Percentiles rank a stretch among this genome's conserved stretches.
phyloP scores from a whole-genome alignment of 2,797 vertebrate species.

The Sparus aurata region DNA sequence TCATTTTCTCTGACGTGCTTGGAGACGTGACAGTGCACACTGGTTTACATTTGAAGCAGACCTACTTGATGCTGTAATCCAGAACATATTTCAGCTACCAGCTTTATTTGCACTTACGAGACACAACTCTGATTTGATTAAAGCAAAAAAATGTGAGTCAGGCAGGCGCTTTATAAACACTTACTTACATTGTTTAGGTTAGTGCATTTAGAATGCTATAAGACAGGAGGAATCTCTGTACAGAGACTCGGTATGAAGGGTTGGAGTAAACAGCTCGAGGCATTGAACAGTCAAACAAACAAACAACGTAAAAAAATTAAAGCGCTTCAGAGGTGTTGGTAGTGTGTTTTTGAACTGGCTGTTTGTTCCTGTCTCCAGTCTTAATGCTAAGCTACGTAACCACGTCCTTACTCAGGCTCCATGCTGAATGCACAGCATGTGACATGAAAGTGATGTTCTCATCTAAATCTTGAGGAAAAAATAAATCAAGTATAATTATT shows the following conservation, averaged over 20 bases:
- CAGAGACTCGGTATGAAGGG: background rate
- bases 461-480: background rate
- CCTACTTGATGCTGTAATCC: slow-evolving; percentile 28
- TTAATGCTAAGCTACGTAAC: background rate
- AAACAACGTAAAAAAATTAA: background rate
- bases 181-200: slow-evolving; percentile 14
- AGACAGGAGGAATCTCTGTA: background rate
- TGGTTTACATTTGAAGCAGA: slow-evolving; percentile 13
- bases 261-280: background rate
- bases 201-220: background rate
- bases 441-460: background rate
- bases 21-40: background rate
- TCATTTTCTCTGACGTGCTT: slow-evolving; percentile 5
- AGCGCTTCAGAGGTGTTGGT: background rate
- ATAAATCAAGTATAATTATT: background rate
- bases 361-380: background rate
- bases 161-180: slow-evolving; percentile 22
- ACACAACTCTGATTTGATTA: slow-evolving; percentile 21
- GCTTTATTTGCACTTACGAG: background rate
- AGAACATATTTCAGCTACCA: slow-evolving; percentile 23
- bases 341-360: background rate
- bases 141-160: slow-evolving; percentile 13
- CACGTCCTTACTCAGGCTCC: background rate
- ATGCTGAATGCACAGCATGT: background rate
- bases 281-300: background rate